These are phyloP conservation scores for Antennarius striatus DNA, from an alignment of 2,113 vertebrate genomes.

Conservation along the genomic window DNA sequence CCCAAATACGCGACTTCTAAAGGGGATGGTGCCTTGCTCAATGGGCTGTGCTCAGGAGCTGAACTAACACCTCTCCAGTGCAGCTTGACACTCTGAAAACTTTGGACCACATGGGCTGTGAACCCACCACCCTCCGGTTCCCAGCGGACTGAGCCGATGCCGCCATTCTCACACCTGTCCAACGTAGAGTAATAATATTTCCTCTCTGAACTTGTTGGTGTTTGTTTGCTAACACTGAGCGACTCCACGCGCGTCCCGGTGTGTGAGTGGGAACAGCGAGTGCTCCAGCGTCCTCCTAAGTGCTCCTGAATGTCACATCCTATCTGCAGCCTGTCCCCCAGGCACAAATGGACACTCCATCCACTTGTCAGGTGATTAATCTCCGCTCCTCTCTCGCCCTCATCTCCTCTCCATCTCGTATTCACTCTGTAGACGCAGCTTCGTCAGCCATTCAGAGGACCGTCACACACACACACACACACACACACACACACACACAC, in stretches of 20 bases:
- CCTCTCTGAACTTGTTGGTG: background rate
- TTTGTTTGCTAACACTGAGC: background rate
- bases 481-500: no score
- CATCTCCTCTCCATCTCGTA: slow-evolving; percentile 57
- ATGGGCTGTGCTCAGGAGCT: no score
- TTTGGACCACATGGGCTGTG: no score
- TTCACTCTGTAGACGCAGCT: slow-evolving; percentile 48
- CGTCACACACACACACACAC: slow-evolving; percentile 12
- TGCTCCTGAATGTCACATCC: slow-evolving; percentile 73
- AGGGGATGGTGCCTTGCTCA: no score
- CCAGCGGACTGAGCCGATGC: no score
- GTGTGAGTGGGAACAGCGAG: slow-evolving; percentile 20
- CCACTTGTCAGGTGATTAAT: slow-evolving; percentile 78
- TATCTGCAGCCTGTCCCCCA: slow-evolving; percentile 70
- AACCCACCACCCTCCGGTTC: no score
- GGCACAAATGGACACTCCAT: slow-evolving; percentile 75
- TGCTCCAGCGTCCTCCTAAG: slow-evolving; percentile 61
- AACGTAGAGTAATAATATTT: background rate
- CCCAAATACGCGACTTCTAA: no score
- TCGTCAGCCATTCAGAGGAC: slow-evolving; percentile 47
- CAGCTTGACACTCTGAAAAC: no score
- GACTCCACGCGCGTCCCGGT: no score
- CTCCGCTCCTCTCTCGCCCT: slow-evolving; percentile 47
- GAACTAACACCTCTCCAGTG: no score
- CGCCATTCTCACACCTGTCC: background rate